Evolutionary conservation across 2,797 vertebrate genomes (phyloP).

Genomic region (Muraenolepis orangiensis): DNA sequence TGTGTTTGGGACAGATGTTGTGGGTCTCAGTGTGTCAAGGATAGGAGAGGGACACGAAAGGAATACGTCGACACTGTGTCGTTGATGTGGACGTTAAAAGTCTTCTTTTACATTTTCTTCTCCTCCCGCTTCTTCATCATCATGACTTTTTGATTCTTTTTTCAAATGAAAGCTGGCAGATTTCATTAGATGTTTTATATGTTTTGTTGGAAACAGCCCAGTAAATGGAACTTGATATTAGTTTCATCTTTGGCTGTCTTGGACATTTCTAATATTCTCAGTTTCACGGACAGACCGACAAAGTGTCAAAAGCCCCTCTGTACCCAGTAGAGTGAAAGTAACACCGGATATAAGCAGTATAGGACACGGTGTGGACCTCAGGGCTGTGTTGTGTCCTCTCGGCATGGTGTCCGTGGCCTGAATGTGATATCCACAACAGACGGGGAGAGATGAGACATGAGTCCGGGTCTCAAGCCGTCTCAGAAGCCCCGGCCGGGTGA

Average conservation of each 20-base stretch:
- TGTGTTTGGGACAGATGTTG: constrained; percentile 37
- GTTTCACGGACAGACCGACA: not conserved
- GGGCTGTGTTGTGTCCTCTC: not conserved
- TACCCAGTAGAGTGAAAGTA: not conserved
- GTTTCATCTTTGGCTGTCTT: too few species aligned
- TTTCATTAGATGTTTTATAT: not conserved
- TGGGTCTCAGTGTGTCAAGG: constrained; percentile 16
- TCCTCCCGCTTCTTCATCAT: too few species aligned
- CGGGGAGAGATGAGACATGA: not conserved
- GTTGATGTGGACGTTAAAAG: not conserved
- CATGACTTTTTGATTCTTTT: not conserved
- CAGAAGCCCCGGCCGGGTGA: not conserved
- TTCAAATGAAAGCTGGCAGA: not conserved
- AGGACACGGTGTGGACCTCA: not conserved
- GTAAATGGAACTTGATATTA: too few species aligned
- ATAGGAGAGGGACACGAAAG: constrained; percentile 13
- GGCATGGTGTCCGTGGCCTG: not conserved
- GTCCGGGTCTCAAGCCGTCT: not conserved
- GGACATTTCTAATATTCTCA: not conserved
- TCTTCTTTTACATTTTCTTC: too few species aligned
- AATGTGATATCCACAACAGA: constrained; percentile 1
- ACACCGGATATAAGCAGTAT: not conserved
- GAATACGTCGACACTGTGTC: not conserved
- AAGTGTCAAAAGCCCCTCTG: not conserved
- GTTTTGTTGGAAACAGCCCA: not conserved